Base-by-base conservation (phyloP, 1,140 invertebrate species). In the Planococcus citri region DNA sequence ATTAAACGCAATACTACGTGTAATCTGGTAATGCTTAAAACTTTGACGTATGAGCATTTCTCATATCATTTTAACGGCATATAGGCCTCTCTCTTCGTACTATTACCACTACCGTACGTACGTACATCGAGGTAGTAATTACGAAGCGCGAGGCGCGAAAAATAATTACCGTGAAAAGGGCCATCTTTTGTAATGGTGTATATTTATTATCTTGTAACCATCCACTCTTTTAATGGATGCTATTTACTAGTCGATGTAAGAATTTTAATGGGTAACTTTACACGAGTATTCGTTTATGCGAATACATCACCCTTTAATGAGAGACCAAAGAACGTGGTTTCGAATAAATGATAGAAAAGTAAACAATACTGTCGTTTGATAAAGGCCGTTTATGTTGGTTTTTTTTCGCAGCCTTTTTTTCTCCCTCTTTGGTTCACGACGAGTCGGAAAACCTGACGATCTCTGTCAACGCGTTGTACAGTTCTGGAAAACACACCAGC, bases 181-280 rank as follows among this genome's bases (percentile, higher is more conserved):
- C 41, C 41, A 51, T 51, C 41, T 51, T 51, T 51, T 51, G 41
- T 51, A 51, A 51, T 20, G 41, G 41, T 20, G 41, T 51, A 51
- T 20, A 51, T 51, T 51, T 51, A 51, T 51, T 51, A 51, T 51
- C 41, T 51, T 51, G 41, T 51, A 51, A 51, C n/a, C 41, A 51
- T 51, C 41, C 41, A 51, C 41, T 51, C 41, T 51, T 51, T 51
- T 51, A 51, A 51, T 51, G 41, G 41, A 20, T 20, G 41, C 41
- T 20, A 51, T 51, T 51, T 51, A 51, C 41, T 17, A 51, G 41
- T 51, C 41, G 41, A 51, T 51, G 41, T 51, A 51, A 51, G 41
- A 51, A 51, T 51, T 51, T 51, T 51, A 51, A 51, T 51, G 41
- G 41, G 41, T 51, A 51, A 51, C 41, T 20, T 20, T 51, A 51